A percentile compares a stretch with the other conserved stretches of the same genome.
phyloP scores from a whole-genome alignment of 2,888 invertebrate species.

The Amblyjoppa proteus region DNA sequence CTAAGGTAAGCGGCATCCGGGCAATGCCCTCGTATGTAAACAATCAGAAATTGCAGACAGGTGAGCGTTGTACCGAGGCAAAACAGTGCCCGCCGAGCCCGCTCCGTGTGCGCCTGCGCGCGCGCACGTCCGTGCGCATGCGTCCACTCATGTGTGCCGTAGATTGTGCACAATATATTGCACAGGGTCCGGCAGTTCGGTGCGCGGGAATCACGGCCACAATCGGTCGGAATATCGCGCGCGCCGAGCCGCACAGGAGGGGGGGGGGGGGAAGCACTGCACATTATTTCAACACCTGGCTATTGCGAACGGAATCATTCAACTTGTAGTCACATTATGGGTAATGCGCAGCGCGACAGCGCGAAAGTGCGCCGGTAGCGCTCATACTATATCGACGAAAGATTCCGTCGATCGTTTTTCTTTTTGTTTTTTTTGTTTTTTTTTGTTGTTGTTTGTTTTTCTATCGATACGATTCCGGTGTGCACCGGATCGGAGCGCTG shows the following conservation, averaged over 20 bases:
- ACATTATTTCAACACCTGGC: background rate
- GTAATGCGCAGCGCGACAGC: constrained; percentile 6
- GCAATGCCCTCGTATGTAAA: constrained; percentile 85
- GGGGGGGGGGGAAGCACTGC: background rate
- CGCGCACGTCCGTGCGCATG: background rate
- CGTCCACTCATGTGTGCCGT: constrained; percentile 10
- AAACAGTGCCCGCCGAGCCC: background rate
- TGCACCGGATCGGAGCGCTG: background rate
- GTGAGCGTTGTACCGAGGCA: constrained; percentile 51
- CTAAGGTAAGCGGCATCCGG: constrained; percentile 83
- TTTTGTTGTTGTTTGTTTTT: too few relatives aligned
- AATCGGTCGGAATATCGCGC: constrained; percentile 51
- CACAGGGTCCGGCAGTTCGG: constrained; percentile 4
- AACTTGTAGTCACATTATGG: constrained; percentile 9
- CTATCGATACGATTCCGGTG: constrained; percentile 23
- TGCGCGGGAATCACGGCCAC: constrained; percentile 3
- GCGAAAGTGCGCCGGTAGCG: constrained; percentile 2
- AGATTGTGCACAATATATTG: constrained; percentile 17
- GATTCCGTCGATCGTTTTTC: constrained; percentile 28
- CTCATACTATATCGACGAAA: background rate
- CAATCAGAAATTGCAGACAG: constrained; percentile 81
- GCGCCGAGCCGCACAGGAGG: constrained; percentile 22
- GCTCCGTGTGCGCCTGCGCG: constrained; percentile 26
- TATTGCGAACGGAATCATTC: background rate
- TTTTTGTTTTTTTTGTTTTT: too few relatives aligned